Evolutionary conservation across 2,797 vertebrate genomes (phyloP).

Genomic region (Hypotaenidia philippensis): DNA sequence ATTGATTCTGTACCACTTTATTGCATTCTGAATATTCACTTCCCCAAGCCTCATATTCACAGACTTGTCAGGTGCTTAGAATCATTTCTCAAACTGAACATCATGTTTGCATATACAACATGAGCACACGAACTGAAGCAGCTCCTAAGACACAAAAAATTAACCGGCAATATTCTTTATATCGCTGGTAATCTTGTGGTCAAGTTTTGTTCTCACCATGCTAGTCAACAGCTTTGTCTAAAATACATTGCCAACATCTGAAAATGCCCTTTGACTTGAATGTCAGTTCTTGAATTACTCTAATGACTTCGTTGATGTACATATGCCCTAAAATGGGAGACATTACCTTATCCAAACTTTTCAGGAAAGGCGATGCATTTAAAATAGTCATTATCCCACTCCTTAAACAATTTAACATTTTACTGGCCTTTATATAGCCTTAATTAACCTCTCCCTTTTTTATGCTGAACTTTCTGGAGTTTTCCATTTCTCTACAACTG

Average conservation of each 20-base stretch:
- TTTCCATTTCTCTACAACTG: constrained; percentile 49
- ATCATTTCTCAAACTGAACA: not conserved
- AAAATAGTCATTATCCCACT: not conserved
- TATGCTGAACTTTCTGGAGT: constrained; percentile 3
- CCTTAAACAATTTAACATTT: constrained; percentile 10
- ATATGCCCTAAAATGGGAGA: not conserved
- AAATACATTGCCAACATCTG: not conserved
- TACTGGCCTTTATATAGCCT: constrained; percentile 14
- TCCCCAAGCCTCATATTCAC: not conserved
- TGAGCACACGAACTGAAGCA: not conserved
- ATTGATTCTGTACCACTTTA: not conserved
- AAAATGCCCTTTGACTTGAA: not conserved
- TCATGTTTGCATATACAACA: not conserved
- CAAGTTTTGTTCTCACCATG: not conserved
- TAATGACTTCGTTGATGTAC: not conserved
- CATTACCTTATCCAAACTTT: not conserved
- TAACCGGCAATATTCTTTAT: not conserved
- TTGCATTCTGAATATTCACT: not conserved
- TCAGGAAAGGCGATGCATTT: not conserved
- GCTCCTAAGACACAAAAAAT: not conserved
- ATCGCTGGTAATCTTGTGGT: not conserved
- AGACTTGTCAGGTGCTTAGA: not conserved
- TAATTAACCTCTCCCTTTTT: not conserved
- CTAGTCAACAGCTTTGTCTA: not conserved
- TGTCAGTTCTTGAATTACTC: not conserved